Conservation (phyloP, 2,113 vertebrate genomes). For the Brienomyrus brachyistius region DNA sequence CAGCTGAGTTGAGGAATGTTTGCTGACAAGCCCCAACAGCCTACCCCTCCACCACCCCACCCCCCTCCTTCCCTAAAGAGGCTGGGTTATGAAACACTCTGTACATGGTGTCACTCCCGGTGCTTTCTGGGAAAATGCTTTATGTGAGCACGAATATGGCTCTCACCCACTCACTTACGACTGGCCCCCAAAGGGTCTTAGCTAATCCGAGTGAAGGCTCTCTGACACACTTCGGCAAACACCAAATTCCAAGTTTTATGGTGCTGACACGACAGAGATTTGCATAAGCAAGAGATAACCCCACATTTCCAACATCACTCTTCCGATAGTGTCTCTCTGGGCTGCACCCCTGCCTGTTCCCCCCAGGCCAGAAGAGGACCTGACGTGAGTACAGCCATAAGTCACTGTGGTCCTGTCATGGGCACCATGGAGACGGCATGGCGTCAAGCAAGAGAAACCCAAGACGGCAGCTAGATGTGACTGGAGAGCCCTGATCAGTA, state of each 20-base stretch:
- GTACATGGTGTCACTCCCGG: conserved; percentile 16
- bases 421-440: neutral
- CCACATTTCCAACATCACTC: neutral
- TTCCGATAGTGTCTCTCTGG: neutral
- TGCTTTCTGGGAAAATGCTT: neutral
- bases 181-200: neutral
- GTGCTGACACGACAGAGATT: neutral
- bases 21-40: conserved; percentile 36
- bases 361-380: neutral
- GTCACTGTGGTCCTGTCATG: neutral
- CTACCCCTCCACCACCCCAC: neutral
- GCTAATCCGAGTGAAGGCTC: neutral
- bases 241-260: neutral
- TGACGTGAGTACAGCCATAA: neutral
- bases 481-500: neutral
- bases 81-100: neutral
- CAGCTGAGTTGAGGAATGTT: conserved; percentile 37
- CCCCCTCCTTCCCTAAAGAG: neutral
- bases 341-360: neutral
- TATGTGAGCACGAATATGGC: neutral
- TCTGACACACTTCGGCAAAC: neutral
- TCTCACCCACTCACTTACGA: neutral
- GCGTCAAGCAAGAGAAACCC: neutral
- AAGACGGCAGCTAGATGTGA: neutral
- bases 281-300: neutral